phyloP scores from a whole-genome alignment of 2,888 invertebrate species.

The Protophormia terraenovae region DNA sequence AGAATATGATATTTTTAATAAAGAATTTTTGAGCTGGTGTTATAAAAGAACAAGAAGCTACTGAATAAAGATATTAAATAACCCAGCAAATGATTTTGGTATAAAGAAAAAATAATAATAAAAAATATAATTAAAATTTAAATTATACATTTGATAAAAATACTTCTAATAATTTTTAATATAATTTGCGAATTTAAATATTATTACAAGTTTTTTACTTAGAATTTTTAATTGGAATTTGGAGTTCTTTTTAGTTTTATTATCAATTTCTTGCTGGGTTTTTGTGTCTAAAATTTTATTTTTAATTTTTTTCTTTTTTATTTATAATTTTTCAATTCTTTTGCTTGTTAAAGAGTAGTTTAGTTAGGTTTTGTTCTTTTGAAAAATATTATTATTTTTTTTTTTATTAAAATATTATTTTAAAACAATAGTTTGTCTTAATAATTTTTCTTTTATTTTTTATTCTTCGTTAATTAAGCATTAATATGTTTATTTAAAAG shows the following conservation, averaged over 20 bases:
- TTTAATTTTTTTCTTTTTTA: background rate
- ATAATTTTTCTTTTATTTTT: background rate
- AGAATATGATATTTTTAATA: background rate
- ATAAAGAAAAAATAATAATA: too few relatives aligned
- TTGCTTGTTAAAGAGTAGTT: background rate
- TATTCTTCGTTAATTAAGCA: conserved; percentile 49
- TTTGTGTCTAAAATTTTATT: too few relatives aligned
- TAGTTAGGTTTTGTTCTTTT: background rate
- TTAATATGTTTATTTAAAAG: conserved; percentile 36
- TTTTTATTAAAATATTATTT: background rate
- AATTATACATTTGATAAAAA: too few relatives aligned
- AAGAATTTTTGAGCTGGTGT: background rate
- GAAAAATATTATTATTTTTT: background rate
- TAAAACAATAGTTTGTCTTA: conserved; percentile 26
- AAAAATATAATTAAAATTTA: too few relatives aligned
- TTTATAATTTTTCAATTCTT: background rate
- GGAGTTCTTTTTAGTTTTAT: too few relatives aligned
- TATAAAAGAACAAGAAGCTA: background rate
- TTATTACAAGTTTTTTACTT: too few relatives aligned
- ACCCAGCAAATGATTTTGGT: too few relatives aligned
- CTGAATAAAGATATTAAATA: too few relatives aligned
- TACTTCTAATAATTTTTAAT: too few relatives aligned
- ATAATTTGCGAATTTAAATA: too few relatives aligned
- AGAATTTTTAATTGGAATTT: too few relatives aligned
- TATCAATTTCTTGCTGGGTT: too few relatives aligned